Evolutionary conservation across 2,113 vertebrate genomes (phyloP).

Genomic region (Megaleporinus macrocephalus): DNA sequence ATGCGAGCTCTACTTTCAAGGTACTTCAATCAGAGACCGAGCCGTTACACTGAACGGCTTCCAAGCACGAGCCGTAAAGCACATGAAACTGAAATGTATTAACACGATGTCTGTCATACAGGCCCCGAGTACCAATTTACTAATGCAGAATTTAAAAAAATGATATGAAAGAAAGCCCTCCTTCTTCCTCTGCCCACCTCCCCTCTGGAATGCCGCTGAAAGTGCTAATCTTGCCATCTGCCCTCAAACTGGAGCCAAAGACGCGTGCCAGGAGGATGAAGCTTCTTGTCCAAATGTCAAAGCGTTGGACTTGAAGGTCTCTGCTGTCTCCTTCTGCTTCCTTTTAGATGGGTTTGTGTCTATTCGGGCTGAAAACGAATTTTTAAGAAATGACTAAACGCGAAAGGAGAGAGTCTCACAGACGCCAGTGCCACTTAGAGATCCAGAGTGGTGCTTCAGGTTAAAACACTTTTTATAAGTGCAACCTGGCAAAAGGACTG

Average conservation of each 20-base stretch:
- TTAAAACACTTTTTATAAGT: conserved; percentile 10
- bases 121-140: neutral
- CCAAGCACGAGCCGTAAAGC: conserved; percentile 7
- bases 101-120: neutral
- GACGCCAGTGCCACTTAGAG: neutral
- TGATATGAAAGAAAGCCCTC: conserved; percentile 25
- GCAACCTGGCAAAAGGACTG: neutral
- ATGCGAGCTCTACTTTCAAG: conserved; percentile 24
- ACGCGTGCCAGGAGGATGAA: conserved; percentile 17
- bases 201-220: conserved; percentile 42
- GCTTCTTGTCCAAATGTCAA: conserved; percentile 36
- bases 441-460: neutral
- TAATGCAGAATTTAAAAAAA: conserved; percentile 10
- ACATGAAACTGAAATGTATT: conserved; percentile 7
- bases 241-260: conserved; percentile 26
- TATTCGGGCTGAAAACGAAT: conserved; percentile 3
- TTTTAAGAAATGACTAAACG: conserved; percentile 2
- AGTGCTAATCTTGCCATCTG: conserved; percentile 53
- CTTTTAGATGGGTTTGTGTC: neutral
- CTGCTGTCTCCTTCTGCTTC: neutral
- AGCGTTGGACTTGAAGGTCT: conserved; percentile 36
- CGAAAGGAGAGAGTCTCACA: neutral
- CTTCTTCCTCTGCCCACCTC: conserved; percentile 37
- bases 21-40: conserved; percentile 15
- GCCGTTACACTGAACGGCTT: neutral